Evolutionary conservation across 1,140 invertebrate species (phyloP).

Genomic region (Psix sp.): DNA sequence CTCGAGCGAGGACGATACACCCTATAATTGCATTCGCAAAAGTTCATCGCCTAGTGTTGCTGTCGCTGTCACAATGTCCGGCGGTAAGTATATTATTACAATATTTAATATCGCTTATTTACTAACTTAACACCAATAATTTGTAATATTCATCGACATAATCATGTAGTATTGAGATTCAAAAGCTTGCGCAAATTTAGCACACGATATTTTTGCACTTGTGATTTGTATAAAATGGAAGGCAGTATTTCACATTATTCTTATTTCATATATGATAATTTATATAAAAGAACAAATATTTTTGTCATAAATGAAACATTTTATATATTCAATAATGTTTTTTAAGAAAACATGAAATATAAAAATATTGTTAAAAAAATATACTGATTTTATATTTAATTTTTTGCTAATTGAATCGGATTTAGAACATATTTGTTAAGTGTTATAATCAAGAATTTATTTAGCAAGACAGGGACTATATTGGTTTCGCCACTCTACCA

Average conservation of each 20-base stretch:
- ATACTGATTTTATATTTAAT: neutral
- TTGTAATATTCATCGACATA: too few relatives aligned
- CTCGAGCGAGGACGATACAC: conserved; percentile 48
- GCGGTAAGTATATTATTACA: conserved; percentile 55
- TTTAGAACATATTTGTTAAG: conserved; percentile 6
- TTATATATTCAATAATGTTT: too few relatives aligned
- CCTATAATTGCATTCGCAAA: conserved; percentile 51
- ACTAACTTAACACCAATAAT: neutral
- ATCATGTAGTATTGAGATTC: too few relatives aligned
- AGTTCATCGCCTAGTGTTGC: conserved; percentile 63
- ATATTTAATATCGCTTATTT: neutral
- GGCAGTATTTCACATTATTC: too few relatives aligned
- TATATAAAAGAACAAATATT: too few relatives aligned
- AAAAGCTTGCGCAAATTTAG: too few relatives aligned
- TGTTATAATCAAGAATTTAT: conserved; percentile 50
- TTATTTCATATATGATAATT: too few relatives aligned
- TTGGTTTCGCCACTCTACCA: conserved; percentile 98
- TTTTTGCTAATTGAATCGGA: neutral
- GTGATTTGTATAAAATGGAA: too few relatives aligned
- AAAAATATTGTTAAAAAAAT: neutral
- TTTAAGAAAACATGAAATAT: too few relatives aligned
- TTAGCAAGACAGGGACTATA: conserved; percentile 89
- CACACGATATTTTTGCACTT: too few relatives aligned
- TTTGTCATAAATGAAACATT: too few relatives aligned
- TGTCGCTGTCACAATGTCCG: conserved; percentile 64